A percentile compares a stretch with the other conserved stretches of the same genome.
Evolutionary conservation across 2,113 vertebrate species (phyloP).

Genomic region (Synchiropus splendidus): DNA sequence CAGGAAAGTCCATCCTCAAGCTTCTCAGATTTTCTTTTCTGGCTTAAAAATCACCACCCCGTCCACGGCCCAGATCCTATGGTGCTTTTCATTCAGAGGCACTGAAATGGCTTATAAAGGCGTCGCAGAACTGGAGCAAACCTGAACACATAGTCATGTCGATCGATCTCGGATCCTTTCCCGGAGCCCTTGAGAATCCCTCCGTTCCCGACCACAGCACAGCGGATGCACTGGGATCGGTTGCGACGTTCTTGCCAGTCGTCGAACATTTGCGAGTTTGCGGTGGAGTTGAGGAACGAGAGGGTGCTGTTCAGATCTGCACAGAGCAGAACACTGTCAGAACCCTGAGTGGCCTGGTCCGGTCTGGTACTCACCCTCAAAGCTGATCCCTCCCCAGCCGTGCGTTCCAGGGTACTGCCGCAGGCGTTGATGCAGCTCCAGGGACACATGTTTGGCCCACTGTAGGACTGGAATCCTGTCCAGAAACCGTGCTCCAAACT

Average conservation of each 20-base stretch:
- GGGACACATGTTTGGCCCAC: slow-evolving; percentile 51
- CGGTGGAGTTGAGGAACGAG: slow-evolving; percentile 56
- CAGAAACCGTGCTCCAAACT: slow-evolving; percentile 38
- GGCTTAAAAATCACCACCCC: too few relatives aligned
- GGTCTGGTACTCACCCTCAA: slow-evolving; percentile 40
- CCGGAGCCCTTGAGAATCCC: slow-evolving; percentile 68
- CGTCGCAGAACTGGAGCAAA: slow-evolving; percentile 7
- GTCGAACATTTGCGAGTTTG: slow-evolving; percentile 58
- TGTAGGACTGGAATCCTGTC: slow-evolving; percentile 61
- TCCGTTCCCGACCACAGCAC: slow-evolving; percentile 66
- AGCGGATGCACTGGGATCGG: slow-evolving; percentile 37
- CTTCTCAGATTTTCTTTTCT: too few relatives aligned
- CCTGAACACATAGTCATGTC: slow-evolving; percentile 75
- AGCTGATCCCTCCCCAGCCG: slow-evolving; percentile 60
- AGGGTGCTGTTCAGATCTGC: slow-evolving; percentile 57
- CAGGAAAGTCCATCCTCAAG: too few relatives aligned
- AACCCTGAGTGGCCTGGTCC: neutral
- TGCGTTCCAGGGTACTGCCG: slow-evolving; percentile 47
- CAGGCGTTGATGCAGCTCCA: slow-evolving; percentile 54
- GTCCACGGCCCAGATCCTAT: too few relatives aligned
- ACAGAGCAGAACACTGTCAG: neutral
- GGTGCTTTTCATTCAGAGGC: too few relatives aligned
- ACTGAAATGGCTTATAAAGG: too few relatives aligned
- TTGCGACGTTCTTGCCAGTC: slow-evolving; percentile 41
- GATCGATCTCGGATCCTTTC: slow-evolving; percentile 68